Base-by-base conservation (phyloP, 2,113 vertebrate genomes). In the Hypocryptadius cinnamomeus region DNA sequence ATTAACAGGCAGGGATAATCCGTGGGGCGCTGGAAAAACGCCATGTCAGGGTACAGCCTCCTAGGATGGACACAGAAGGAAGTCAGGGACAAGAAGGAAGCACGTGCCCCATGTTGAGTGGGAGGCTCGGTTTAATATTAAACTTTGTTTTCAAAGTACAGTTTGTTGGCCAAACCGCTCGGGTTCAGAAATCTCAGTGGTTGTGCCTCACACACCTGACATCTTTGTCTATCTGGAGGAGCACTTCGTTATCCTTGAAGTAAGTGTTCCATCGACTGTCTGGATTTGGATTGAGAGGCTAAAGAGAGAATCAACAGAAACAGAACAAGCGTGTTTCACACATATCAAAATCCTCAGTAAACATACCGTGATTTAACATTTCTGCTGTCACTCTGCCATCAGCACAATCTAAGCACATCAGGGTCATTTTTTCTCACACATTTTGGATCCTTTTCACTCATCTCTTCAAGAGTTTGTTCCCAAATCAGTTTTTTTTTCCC, bases 211-310 rank as follows among this genome's bases (percentile, higher is more conserved):
- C 97, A 23, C 94, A 99, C 99, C 99, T 98, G 89, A 99, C 99
- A 56, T 99, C 99, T 94, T 99, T 99, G 97, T 99, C 99, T 7
- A 99, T 99, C 96, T 99, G 99, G 37, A 99, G 98, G 21, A 99
- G 97, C 79, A 99, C 99, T 89, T 99, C 99, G 0, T 99, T 99
- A 85, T 99, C 99, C 97, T 98, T 99, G 97, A 99, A 99, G 97
- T 99, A 99, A 3, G 97, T 99, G 92, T 99, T 99, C 99, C 99
- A 99, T 65, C 98, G 97, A 93, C 99, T 99, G 79, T 99, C 99
- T 5, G 99, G 99, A 88, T 98, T 99, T 6, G 99, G 99, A 94
- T 99, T 99, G 72, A 99, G 97, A 9, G 99, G 99, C 99, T 99
- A 78, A 42, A 69, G n/a, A 59, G 76, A 81, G 11, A 60, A 56